Percentiles rank a stretch among this genome's conserved stretches.
phyloP scores from a whole-genome alignment of 1,140 invertebrate species.

The Phenacoccus solenopsis region DNA sequence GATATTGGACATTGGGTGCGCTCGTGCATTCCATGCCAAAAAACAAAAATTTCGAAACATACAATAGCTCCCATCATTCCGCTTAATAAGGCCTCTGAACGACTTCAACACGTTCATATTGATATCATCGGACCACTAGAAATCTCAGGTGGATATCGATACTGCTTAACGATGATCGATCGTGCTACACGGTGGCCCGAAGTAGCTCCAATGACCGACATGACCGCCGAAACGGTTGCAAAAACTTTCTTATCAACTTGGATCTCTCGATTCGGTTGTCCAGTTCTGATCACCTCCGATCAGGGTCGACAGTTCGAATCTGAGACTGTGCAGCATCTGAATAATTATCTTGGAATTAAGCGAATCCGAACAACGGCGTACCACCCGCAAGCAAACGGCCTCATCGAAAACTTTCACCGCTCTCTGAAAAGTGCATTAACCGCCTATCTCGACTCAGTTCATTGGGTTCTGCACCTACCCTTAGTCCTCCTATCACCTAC shows the following conservation, averaged over 20 bases:
- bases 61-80: too few species aligned
- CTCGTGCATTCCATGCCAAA: too few species aligned
- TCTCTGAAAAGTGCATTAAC: slow-evolving; percentile 27
- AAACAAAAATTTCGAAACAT: too few species aligned
- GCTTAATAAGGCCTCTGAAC: too few species aligned
- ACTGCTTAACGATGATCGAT: too few species aligned
- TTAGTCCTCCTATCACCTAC: background rate
- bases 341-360: background rate
- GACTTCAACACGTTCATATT: too few species aligned
- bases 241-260: too few species aligned
- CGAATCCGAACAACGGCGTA: slow-evolving; percentile 24
- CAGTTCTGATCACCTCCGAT: slow-evolving; percentile 28
- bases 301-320: slow-evolving; percentile 31
- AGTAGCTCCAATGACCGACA: too few species aligned
- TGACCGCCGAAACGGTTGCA: too few species aligned
- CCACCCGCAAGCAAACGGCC: slow-evolving; percentile 29
- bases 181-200: too few species aligned
- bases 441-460: background rate
- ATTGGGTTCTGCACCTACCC: background rate
- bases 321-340: background rate
- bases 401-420: slow-evolving; percentile 30
- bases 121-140: too few species aligned
- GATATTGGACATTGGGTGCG: too few species aligned
- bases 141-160: slow-evolving; percentile 7
- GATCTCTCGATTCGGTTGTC: slow-evolving; percentile 30